Conservation (phyloP, 2,113 vertebrate species). For the Casuarius casuarius region DNA sequence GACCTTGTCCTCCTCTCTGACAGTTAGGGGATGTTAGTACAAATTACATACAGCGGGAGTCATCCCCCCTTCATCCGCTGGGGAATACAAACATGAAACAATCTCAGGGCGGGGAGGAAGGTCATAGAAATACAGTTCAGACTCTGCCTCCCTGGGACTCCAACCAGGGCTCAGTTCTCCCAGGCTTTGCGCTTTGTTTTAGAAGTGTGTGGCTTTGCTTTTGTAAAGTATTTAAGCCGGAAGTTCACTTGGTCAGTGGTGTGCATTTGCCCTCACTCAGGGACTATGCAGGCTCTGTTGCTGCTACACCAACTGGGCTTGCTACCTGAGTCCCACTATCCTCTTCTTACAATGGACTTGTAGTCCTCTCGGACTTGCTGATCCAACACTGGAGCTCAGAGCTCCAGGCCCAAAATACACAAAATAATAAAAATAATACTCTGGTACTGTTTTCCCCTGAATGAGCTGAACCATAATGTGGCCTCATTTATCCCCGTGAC, state of each 20-base stretch:
- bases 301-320: neutral
- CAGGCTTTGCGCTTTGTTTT: neutral
- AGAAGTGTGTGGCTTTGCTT: neutral
- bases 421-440: neutral
- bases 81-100: neutral
- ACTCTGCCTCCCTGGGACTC: neutral
- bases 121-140: neutral
- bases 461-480: neutral
- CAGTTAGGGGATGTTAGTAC: too few species aligned
- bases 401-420: neutral
- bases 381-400: neutral
- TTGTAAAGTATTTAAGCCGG: neutral
- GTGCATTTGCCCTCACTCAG: neutral
- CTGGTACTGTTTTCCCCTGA: neutral
- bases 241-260: neutral
- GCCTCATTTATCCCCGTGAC: neutral
- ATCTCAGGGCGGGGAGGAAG: neutral
- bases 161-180: neutral
- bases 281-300: too few species aligned
- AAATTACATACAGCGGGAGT: neutral
- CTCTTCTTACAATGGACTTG: neutral
- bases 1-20: neutral
- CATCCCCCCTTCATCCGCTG: neutral
- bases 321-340: too few species aligned
- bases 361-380: neutral